Base-by-base conservation (phyloP, 2,888 invertebrate species). In the Caenorhabditis angaria region DNA sequence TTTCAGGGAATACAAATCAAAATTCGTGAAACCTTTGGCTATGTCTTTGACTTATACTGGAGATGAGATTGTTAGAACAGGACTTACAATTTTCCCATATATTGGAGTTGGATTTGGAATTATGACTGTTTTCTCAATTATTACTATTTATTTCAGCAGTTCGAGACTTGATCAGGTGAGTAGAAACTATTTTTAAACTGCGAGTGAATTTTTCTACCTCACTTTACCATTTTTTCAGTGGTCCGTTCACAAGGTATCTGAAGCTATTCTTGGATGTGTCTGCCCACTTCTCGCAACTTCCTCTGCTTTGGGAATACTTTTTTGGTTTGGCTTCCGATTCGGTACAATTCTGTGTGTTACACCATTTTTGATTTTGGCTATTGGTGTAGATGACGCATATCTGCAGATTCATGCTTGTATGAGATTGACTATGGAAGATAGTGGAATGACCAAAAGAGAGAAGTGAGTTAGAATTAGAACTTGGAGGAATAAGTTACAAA, bases 371-470 rank as follows among this genome's bases (percentile, higher is more conserved):
- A 81, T 85, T n/a, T 60, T 85, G 55, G 85, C 84, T 1, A 85
- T 84, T 65, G 84, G 83, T 77, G 85, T 85, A 8, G 85, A 85
- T 58, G 85, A 85, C 67, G 83, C 85, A n/a, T 85, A 78, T 58
- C 67, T 85, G 20, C 82, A 81, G 70, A 80, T 85, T 57, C 84
- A 85, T 57, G 77, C 82, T 1, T 85, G 82, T 71, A 82, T 83
- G 74, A 24, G 77, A 14, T 55, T 80, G 32, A 70, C 71, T n/a
- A 55, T 54, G 8, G 72, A 78, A 35, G 70, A 74, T 48, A 65
- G 70, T 20, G 62, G 61, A 32, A 59, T 70, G 56, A 74, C 77
- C 1, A 77, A 78, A 32, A 61, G 76, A 51, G 77, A 80, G 59
- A 73, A 76, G 75, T 75, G 24, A 66, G 50, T 25, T 6, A 20